Base-by-base conservation (phyloP, 2,888 invertebrate species). In the Agrotis segetum region DNA sequence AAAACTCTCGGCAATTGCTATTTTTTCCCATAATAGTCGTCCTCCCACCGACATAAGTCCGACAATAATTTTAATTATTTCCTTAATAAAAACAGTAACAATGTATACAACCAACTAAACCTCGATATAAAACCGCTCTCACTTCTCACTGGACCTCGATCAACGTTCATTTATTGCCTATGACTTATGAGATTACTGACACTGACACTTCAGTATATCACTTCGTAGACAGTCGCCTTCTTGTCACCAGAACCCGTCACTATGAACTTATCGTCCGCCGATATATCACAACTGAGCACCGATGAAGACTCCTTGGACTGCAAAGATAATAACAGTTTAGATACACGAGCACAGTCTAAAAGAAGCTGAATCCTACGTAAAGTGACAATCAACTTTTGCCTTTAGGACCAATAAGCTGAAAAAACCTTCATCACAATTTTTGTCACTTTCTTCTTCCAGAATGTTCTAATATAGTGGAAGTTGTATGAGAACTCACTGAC, bases 241-340 rank as follows among this genome's bases (percentile, higher is more conserved):
- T 99, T 99, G 95, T 99, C 99, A 71, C 99, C 99, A 55, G 99
- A 99, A 79, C 99, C 99, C 61, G 99, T 99, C 88, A 99, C 99
- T 89, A 99, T 99, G 96, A 98, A 99, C 95, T 99, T 99, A 96
- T 99, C 99, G 95, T 99, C 99, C 77, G 98, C 97, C 81, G 99
- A 99, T 95, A 99, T 99, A 97, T 99, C 99, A 97, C 99, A 99
- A 96, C 99, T 99, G 89, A 99, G 97, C 92, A 99, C 99, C 91
- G 99, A 99, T 87, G 99, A 99, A 69, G 99, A 98, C 96, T 99
- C 99, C 96, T 99, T 99, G 63, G 98, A 98, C 98, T 98, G 96
- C 44, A 97, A 97, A 88, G 90, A 14, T n/a, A 34, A 56, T 34
- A 56, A 46, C 46, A 46, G 46, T 46, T 46, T 16, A 16, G 46